These are phyloP conservation scores for Hucho hucho DNA, from an alignment of 2,113 vertebrate genomes.

Conservation along the genomic window DNA sequence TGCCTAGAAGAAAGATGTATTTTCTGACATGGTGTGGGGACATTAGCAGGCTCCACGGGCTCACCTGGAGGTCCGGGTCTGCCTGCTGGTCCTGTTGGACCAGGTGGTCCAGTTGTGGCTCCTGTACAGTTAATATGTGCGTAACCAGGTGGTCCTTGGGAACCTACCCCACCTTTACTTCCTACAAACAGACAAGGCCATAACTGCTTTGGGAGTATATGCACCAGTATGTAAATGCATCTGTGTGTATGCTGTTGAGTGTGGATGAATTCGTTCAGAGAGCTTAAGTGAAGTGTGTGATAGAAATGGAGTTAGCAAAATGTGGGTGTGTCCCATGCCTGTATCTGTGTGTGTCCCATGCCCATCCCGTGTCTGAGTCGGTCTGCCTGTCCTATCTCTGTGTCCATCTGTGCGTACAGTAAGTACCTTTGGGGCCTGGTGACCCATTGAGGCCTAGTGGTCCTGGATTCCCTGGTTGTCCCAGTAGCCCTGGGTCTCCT, in stretches of 20 bases:
- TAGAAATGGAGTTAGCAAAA: too few species aligned
- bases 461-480: conserved; percentile 68
- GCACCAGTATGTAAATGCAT: not conserved
- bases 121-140: conserved; percentile 30
- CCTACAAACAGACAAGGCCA: conserved; percentile 30
- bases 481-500: conserved; percentile 64
- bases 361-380: too few species aligned
- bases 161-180: conserved; percentile 47
- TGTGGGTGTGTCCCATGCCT: too few species aligned
- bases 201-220: too few species aligned
- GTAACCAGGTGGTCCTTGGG: conserved; percentile 38
- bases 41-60: too few species aligned
- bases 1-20: too few species aligned
- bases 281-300: too few species aligned
- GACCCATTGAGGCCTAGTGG: conserved; percentile 56
- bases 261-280: too few species aligned
- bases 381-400: not conserved
- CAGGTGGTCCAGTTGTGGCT: conserved; percentile 13
- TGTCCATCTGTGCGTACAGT: too few species aligned
- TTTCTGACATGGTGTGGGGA: too few species aligned
- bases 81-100: conserved; percentile 52
- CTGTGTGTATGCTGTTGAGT: not conserved
- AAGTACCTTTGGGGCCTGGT: conserved; percentile 52
- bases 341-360: too few species aligned
- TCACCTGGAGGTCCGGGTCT: conserved; percentile 54